Conservation (phyloP, 2,113 vertebrate genomes). For the Megalops atlanticus region DNA sequence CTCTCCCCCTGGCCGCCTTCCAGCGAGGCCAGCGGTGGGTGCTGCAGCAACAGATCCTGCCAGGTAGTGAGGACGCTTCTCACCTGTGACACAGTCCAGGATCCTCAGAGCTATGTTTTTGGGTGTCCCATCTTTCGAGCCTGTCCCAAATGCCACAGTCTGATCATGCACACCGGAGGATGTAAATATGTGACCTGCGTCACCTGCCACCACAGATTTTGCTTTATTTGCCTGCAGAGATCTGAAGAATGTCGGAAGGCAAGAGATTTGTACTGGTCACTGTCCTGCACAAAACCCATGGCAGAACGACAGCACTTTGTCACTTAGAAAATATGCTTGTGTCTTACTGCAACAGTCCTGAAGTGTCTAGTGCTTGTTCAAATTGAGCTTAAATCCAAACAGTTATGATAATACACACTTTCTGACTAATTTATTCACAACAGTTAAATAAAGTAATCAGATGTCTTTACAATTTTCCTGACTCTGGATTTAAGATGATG, state of each 20-base stretch:
- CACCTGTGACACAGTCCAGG: conserved; percentile 35
- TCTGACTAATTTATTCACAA: no score
- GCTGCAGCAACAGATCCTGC: conserved; percentile 20
- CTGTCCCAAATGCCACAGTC: conserved; percentile 42
- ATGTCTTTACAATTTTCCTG: no score
- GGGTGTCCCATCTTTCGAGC: conserved; percentile 43
- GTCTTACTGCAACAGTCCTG: no score
- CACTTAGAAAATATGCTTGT: conserved; percentile 10
- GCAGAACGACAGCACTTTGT: conserved; percentile 44
- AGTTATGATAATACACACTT: no score
- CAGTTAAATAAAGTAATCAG: no score
- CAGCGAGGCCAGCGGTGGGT: not conserved
- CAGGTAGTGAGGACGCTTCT: conserved; percentile 25
- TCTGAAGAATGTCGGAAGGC: not conserved
- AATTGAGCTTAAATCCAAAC: no score
- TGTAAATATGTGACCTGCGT: conserved; percentile 34
- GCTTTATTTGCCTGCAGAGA: conserved; percentile 43
- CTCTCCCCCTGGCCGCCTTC: not conserved
- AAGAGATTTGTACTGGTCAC: not conserved
- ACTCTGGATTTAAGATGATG: no score
- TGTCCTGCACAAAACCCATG: conserved; percentile 23
- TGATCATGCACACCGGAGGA: conserved; percentile 39
- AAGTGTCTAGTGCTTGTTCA: no score
- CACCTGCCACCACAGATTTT: conserved; percentile 10
- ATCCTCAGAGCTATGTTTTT: conserved; percentile 26